These are phyloP conservation scores for Menura novaehollandiae DNA, from an alignment of 2,113 vertebrate species.

Conservation along the genomic window DNA sequence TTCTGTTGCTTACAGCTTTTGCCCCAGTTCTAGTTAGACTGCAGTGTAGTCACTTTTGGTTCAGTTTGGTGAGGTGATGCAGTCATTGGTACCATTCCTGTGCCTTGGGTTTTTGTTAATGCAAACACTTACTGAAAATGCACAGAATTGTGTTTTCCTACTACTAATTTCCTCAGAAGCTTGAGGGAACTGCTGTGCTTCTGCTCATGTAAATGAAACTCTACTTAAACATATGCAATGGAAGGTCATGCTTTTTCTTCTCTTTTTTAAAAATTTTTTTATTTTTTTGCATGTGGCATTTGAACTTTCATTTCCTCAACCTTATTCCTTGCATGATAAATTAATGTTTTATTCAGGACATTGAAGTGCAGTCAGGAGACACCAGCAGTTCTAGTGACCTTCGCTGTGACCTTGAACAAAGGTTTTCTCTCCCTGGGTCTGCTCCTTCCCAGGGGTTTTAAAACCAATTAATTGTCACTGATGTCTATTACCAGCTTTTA, in stretches of 20 bases:
- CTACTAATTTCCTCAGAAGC: background rate
- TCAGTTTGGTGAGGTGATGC: background rate
- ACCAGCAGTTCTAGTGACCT: background rate
- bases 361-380: background rate
- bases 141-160: background rate
- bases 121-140: background rate
- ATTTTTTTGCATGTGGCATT: background rate
- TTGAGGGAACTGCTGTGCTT: background rate
- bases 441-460: background rate
- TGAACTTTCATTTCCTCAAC: background rate
- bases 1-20: background rate
- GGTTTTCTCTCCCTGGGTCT: background rate
- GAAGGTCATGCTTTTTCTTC: background rate
- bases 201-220: background rate
- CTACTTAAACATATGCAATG: background rate
- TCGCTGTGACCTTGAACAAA: slow-evolving; percentile 10
- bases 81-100: background rate
- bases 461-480: background rate
- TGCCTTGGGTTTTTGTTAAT: background rate
- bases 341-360: slow-evolving; percentile 7
- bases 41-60: background rate
- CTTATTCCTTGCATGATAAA: background rate
- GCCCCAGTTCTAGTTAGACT: background rate
- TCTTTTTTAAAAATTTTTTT: background rate
- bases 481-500: background rate